Conservation (phyloP, 37 sponge, comb jelly and placozoan genomes). For the Tethya wilhelma region DNA sequence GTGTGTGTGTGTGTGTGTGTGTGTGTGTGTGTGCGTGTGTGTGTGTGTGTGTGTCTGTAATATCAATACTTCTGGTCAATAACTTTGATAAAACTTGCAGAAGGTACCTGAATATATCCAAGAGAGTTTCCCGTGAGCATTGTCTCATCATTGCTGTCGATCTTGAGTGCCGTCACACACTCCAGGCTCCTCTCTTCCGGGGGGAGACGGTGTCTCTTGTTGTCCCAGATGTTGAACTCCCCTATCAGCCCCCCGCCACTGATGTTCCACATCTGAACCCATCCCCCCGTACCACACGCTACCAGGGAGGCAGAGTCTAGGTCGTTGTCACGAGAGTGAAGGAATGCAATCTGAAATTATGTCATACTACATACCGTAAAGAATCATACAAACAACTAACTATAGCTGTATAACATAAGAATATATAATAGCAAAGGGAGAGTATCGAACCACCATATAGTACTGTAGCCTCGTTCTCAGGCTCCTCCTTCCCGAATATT, state of each 20-base stretch:
- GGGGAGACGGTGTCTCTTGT: slow-evolving; percentile 7
- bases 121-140: slow-evolving; percentile 75
- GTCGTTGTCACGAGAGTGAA: slow-evolving; percentile 39
- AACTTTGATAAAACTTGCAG: too few species aligned
- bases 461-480: too few species aligned
- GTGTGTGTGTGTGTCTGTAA: too few species aligned
- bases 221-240: slow-evolving; percentile 18
- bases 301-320: slow-evolving; percentile 61
- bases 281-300: slow-evolving; percentile 76
- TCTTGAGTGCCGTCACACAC: slow-evolving; percentile 51
- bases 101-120: slow-evolving; percentile 88
- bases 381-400: too few species aligned
- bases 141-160: slow-evolving; percentile 19
- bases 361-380: too few species aligned
- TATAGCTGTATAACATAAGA: too few species aligned
- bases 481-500: too few species aligned
- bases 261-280: slow-evolving; percentile 86
- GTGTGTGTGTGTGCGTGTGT: too few species aligned
- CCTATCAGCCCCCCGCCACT: slow-evolving; percentile 67
- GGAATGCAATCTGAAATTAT: slow-evolving; percentile 68
- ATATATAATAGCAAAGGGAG: too few species aligned
- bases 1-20: too few species aligned
- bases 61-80: too few species aligned
- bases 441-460: too few species aligned
- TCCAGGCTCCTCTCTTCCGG: slow-evolving; percentile 10